phyloP scores from a whole-genome alignment of 2,113 vertebrate species.

The Phylloscopus whistleri region DNA sequence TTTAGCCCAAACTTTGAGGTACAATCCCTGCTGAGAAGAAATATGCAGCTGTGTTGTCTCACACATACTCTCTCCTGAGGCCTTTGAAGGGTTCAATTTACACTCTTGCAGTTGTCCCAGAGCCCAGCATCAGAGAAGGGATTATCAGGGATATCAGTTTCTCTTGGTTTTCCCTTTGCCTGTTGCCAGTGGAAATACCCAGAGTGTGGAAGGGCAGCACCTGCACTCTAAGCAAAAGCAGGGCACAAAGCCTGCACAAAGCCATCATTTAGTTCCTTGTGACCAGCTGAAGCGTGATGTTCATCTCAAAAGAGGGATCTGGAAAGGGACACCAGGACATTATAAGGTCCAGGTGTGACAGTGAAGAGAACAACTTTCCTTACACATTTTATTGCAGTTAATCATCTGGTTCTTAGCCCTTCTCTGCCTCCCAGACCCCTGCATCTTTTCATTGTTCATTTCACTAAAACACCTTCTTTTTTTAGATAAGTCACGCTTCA shows the following conservation, averaged over 20 bases:
- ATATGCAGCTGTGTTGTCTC: background rate
- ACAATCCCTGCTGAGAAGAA: background rate
- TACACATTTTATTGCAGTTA: background rate
- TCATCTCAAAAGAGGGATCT: background rate
- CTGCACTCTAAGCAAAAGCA: background rate
- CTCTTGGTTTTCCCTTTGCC: background rate
- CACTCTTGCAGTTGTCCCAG: background rate
- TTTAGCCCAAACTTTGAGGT: background rate
- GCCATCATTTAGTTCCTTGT: background rate
- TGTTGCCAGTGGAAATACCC: background rate
- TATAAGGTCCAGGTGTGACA: background rate
- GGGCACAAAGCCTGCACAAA: background rate
- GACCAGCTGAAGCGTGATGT: background rate
- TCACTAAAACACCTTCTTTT: background rate
- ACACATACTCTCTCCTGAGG: background rate
- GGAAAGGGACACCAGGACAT: background rate
- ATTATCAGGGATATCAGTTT: background rate
- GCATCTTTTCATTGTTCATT: background rate
- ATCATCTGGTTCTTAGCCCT: background rate
- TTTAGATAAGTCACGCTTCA: background rate
- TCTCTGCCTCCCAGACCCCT: background rate
- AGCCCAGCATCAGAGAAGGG: background rate
- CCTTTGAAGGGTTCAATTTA: background rate
- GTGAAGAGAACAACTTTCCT: background rate
- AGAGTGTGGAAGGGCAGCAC: background rate